Base-by-base conservation (phyloP, 2,888 invertebrate genomes). In the Stegophylla sp. region DNA sequence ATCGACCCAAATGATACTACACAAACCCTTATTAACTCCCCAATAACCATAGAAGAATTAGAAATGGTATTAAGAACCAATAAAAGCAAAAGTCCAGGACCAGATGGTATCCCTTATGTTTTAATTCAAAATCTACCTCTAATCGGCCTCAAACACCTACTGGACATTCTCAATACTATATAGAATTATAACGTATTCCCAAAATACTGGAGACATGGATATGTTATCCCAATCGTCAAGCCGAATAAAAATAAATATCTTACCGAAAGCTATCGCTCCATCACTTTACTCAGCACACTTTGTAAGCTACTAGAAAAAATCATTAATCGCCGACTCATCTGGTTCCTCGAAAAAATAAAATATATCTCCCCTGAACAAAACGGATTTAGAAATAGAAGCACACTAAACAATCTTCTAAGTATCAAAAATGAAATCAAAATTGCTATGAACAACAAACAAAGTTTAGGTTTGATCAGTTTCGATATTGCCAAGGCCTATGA, bases 241-340 rank as follows among this genome's bases (percentile, higher is more conserved):
- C 72, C 53, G 12, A 34, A 56, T 72, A 72, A 72, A 56, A 23
- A 53, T 53, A 53, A 53, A 28, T 56, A 56, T 41, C 56, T 48
- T 9, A 56, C 59, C 41, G 72, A 72, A 23, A 72, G 56, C 26
- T 59, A 74, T 59, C 15, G 61, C 23, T 26, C 61, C 20, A 74
- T 74, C 3, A 26, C 9, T 20, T 26, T 59, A n/a, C 59, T 63
- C 2, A 61, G 17, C 41, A 59, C 43, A 4, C 45, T 74, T 2
- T 74, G 74, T 28, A 74, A 74, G 12, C 26, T 74, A n/a, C 61
- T 74, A 0, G 61, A 61, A 20, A 59, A 45, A 59, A 61, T 48
- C 1, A 63, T 61, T 23, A 74, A 61, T 23, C 17, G 15, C 12
- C 34, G 73, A 23, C n/a, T 73, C 7, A 48, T 10, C 5, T 61